Conservation (phyloP, 2,797 vertebrate genomes). For the Macroramphosus scolopax region DNA sequence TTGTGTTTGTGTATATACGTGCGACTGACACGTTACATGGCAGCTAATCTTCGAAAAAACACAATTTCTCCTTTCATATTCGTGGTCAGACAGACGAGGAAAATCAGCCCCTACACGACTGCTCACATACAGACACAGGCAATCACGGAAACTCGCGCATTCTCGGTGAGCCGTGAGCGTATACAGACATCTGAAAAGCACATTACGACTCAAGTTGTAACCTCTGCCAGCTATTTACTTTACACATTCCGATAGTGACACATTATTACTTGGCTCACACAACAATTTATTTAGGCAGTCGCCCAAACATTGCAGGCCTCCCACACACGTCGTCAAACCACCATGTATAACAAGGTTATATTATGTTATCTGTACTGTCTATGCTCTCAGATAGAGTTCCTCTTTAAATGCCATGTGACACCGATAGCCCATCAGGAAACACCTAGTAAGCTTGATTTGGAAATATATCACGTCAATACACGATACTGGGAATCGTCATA, state of each 20-base stretch:
- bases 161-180: neutral
- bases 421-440: too few relatives aligned
- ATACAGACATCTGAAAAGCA: neutral
- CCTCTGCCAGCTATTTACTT: slow-evolving; percentile 53
- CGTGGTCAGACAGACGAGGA: too few relatives aligned
- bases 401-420: too few relatives aligned
- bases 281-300: slow-evolving; percentile 46
- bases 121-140: neutral
- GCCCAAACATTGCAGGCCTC: slow-evolving; percentile 51
- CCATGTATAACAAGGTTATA: slow-evolving; percentile 47
- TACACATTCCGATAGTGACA: slow-evolving; percentile 44
- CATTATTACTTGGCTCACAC: slow-evolving; percentile 49
- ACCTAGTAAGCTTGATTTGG: too few relatives aligned
- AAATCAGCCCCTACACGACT: too few relatives aligned
- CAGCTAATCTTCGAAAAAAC: slow-evolving; percentile 2
- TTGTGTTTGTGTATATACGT: neutral
- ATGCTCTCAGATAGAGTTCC: too few relatives aligned
- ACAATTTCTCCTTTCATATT: too few relatives aligned
- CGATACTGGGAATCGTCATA: too few relatives aligned
- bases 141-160: neutral
- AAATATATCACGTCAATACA: too few relatives aligned
- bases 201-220: neutral
- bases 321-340: slow-evolving; percentile 36
- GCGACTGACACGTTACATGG: slow-evolving; percentile 2
- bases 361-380: slow-evolving; percentile 24